Conservation (phyloP, 1,140 invertebrate species). For the Ips nitidus region DNA sequence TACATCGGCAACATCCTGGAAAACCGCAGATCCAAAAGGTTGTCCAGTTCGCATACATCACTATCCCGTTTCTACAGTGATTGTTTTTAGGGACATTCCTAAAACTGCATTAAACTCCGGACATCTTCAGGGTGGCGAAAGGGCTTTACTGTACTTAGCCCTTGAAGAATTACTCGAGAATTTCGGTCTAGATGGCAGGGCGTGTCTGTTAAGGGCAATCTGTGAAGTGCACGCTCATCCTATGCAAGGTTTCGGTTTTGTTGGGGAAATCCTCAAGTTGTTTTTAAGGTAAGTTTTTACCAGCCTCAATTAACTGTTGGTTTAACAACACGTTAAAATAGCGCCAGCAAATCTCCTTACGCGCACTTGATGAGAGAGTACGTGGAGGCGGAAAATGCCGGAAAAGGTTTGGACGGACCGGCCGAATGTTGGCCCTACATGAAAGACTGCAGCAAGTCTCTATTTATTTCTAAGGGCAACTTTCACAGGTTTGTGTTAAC, state of each 20-base stretch:
- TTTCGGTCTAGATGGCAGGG: conserved; percentile 77
- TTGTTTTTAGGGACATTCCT: conserved; percentile 5
- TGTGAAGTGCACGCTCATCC: conserved; percentile 83
- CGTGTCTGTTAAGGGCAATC: conserved; percentile 78
- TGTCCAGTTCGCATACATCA: conserved; percentile 37
- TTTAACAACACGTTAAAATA: conserved; percentile 48
- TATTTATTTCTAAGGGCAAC: conserved; percentile 67
- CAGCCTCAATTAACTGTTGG: conserved; percentile 25
- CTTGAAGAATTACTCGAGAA: conserved; percentile 75
- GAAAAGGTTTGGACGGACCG: conserved; percentile 58
- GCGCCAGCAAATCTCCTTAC: conserved; percentile 79
- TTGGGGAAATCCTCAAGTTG: conserved; percentile 77
- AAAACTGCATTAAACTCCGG: conserved; percentile 40
- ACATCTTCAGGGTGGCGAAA: conserved; percentile 74
- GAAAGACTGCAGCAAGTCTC: conserved; percentile 78
- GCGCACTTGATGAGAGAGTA: conserved; percentile 71
- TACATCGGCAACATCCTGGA: conserved; percentile 72
- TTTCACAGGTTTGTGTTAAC: conserved; percentile 60
- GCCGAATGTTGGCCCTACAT: conserved; percentile 82
- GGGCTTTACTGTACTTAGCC: conserved; percentile 71
- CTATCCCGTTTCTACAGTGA: not conserved
- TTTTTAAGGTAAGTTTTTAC: conserved; percentile 71
- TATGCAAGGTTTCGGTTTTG: conserved; percentile 71
- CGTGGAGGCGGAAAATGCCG: conserved; percentile 75
- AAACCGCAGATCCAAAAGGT: conserved; percentile 63